Base-by-base conservation (phyloP, 1,140 invertebrate species). In the Caenorhabditis briggsae region DNA sequence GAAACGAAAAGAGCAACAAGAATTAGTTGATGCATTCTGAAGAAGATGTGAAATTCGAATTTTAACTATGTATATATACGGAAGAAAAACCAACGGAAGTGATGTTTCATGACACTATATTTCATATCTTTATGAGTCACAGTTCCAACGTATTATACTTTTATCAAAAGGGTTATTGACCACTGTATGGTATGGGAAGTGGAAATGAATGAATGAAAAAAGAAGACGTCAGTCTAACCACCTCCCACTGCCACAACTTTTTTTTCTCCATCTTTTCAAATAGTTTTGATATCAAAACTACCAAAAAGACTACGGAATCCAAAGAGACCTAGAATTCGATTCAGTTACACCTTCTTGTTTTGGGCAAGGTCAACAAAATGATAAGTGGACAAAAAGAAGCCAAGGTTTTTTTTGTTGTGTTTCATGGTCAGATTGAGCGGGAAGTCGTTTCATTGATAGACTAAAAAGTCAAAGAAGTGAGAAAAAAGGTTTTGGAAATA, bases 281-380 rank as follows among this genome's bases (percentile, higher is more conserved):
- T 61, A 25, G 20, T 61, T 48, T 78, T 78, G 12, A 78, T 78
- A 78, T 78, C 70, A 78, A 78, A 78, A 78, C 70, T 53, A 78
- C n/a, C 33, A 70, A 12, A 14, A 5, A 50, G 50, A 78, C 18
- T 50, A 41, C 53, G 6, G 14, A 50, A 78, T 50, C 12, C 46
- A 25, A 20, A n/a, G 70, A 78, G n/a, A 78, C n/a, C n/a, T 8
- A 78, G 43, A 78, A n/a, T 18, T 25, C 7, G 11, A 78, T 78
- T 53, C 46, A 78, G 70, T 78, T 50, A 78, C 70, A 78, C 43
- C 23, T 9, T 50, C 20, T 78, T 78, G 70, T 78, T 78, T 70
- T 78, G 12, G 70, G n/a, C 70, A 78, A 78, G 70, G 70, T 78
- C 70, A 50, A 33, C 11, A 43, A 25, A 20, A 41, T 25, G 33